Evolutionary conservation across 2,797 vertebrate genomes (phyloP).

Genomic region (Petrocephalus schoutedeni): DNA sequence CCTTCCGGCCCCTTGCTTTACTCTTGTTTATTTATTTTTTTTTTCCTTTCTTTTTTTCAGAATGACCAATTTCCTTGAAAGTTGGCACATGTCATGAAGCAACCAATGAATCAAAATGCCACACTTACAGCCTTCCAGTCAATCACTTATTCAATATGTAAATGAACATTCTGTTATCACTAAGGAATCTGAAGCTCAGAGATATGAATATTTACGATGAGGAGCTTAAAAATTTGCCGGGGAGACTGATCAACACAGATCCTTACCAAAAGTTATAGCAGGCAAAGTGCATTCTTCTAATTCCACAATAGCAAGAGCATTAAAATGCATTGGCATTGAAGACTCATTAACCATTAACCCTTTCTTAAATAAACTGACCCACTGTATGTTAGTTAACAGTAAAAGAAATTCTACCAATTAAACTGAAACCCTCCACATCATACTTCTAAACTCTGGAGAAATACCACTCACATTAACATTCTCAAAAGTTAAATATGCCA

Average conservation of each 20-base stretch:
- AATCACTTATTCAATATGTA: not conserved
- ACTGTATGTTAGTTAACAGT: not conserved
- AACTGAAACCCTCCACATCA: not conserved
- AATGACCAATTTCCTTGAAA: conserved; percentile 8
- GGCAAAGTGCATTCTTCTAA: not conserved
- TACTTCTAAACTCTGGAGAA: not conserved
- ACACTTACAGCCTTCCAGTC: not conserved
- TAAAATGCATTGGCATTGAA: not conserved
- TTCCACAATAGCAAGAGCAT: not conserved
- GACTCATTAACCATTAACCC: not conserved
- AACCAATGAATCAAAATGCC: conserved; percentile 7
- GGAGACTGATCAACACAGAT: not conserved
- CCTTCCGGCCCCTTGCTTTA: not conserved
- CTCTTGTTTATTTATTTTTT: not conserved
- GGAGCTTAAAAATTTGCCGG: not conserved
- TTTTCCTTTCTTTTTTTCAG: not conserved
- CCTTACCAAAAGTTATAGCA: not conserved
- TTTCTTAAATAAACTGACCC: not conserved
- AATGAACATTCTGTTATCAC: not conserved
- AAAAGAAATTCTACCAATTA: not conserved
- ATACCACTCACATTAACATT: not conserved
- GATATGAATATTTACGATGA: not conserved
- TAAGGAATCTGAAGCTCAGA: not conserved
- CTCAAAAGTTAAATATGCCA: not conserved
- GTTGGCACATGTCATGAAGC: not conserved